A percentile compares a stretch with the other conserved stretches of the same genome.
Conservation (phyloP, 2,888 invertebrate genomes). For the Seira musarum region DNA sequence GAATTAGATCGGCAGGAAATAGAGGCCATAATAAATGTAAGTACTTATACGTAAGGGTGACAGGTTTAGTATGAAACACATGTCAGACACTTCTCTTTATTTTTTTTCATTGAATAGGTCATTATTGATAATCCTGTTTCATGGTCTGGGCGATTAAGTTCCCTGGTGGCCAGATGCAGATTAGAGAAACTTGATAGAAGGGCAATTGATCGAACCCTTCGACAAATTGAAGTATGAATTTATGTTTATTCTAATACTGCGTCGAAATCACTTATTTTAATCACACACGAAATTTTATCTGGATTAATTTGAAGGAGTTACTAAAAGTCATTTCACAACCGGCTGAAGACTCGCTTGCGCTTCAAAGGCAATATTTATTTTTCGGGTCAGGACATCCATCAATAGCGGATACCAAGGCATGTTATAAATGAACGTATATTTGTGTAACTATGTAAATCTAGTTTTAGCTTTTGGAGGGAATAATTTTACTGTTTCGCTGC, state of each 20-base stretch:
- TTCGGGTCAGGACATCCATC: slow-evolving; percentile 21
- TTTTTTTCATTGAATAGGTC: background rate
- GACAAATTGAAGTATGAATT: slow-evolving; percentile 23
- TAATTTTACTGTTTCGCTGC: slow-evolving; percentile 38
- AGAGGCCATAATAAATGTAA: slow-evolving; percentile 28
- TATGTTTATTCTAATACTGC: too few relatives aligned
- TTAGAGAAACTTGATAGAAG: slow-evolving; percentile 8
- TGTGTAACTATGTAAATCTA: too few relatives aligned
- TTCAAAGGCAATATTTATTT: slow-evolving; percentile 23
- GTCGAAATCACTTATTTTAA: too few relatives aligned
- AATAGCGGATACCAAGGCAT: slow-evolving; percentile 15
- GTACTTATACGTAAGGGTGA: too few relatives aligned
- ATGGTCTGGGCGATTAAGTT: slow-evolving; percentile 15
- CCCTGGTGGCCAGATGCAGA: slow-evolving; percentile 2
- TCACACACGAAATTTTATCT: too few relatives aligned
- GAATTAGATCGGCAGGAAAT: slow-evolving; percentile 18
- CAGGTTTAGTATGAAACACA: background rate
- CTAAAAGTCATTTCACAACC: background rate
- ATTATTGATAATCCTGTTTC: slow-evolving; percentile 13
- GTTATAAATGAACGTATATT: too few relatives aligned
- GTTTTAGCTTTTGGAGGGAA: too few relatives aligned
- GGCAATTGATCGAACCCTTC: slow-evolving; percentile 21
- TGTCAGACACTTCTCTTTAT: background rate
- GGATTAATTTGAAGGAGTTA: background rate
- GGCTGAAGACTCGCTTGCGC: background rate